Evolutionary conservation across 2,888 invertebrate genomes (phyloP).

Genomic region (Eupithecia abbreviata): DNA sequence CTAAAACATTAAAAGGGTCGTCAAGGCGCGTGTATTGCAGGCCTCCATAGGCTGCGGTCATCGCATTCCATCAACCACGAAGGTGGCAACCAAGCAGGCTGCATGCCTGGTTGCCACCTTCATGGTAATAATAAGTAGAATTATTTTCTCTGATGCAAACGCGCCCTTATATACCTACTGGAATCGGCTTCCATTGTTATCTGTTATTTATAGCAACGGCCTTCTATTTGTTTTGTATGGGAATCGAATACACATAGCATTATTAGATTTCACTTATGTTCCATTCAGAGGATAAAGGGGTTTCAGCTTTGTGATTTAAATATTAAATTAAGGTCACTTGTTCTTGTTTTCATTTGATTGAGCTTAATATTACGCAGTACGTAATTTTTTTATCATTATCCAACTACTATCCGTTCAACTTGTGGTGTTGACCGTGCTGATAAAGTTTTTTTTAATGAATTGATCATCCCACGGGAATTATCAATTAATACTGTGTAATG

Average conservation of each 20-base stretch:
- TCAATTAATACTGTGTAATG: too few species aligned
- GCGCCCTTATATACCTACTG: not conserved
- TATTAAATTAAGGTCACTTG: not conserved
- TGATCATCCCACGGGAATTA: not conserved
- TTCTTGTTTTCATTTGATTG: not conserved
- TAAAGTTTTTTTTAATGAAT: not conserved
- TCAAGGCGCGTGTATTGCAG: not conserved
- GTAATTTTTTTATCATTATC: conserved; percentile 25
- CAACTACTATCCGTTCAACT: not conserved
- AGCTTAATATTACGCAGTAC: not conserved
- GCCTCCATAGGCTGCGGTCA: not conserved
- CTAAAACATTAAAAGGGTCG: not conserved
- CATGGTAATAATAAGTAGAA: not conserved
- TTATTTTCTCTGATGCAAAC: not conserved
- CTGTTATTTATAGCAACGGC: conserved; percentile 29
- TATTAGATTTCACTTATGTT: conserved; percentile 22
- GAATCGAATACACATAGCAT: conserved; percentile 20
- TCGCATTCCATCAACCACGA: not conserved
- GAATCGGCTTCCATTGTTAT: conserved; percentile 18
- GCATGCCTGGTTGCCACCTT: not conserved
- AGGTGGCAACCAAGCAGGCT: not conserved
- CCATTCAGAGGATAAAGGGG: conserved; percentile 6
- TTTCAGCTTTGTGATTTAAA: conserved; percentile 3
- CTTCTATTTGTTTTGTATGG: conserved; percentile 20
- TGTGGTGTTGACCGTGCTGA: not conserved